phyloP scores from a whole-genome alignment of 2,113 vertebrate species.

The Nannospalax galili region DNA sequence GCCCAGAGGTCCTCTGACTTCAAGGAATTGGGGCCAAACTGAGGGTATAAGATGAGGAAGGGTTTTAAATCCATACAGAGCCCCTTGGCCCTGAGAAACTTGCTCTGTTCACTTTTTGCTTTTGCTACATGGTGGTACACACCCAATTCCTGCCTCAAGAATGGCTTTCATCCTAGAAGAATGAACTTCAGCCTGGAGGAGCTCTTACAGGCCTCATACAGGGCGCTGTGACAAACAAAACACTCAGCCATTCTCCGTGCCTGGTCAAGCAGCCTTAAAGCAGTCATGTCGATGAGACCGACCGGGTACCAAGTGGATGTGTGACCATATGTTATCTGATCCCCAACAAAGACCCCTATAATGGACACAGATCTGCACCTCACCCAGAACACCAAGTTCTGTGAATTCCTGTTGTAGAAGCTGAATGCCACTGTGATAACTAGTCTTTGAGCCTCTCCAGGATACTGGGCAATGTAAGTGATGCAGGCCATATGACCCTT shows the following conservation, averaged over 20 bases:
- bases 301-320: fast-evolving
- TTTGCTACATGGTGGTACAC: too few species aligned
- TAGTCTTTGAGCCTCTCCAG: too few species aligned
- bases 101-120: neutral
- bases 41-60: neutral
- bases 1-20: neutral
- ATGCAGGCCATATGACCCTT: too few species aligned
- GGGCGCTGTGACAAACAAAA: neutral
- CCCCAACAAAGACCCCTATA: neutral
- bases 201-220: neutral
- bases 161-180: neutral
- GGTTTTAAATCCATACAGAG: neutral
- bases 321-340: fast-evolving
- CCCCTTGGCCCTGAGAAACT: neutral
- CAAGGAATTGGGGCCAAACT: neutral
- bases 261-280: neutral
- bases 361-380: neutral
- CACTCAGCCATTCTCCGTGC: too few species aligned
- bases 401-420: too few species aligned
- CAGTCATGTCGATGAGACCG: fast-evolving
- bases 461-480: neutral
- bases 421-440: neutral
- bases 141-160: neutral
- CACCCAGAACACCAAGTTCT: neutral
- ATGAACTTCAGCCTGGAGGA: neutral